phyloP scores from a whole-genome alignment of 1,140 invertebrate species.

The Habropoda laboriosa region DNA sequence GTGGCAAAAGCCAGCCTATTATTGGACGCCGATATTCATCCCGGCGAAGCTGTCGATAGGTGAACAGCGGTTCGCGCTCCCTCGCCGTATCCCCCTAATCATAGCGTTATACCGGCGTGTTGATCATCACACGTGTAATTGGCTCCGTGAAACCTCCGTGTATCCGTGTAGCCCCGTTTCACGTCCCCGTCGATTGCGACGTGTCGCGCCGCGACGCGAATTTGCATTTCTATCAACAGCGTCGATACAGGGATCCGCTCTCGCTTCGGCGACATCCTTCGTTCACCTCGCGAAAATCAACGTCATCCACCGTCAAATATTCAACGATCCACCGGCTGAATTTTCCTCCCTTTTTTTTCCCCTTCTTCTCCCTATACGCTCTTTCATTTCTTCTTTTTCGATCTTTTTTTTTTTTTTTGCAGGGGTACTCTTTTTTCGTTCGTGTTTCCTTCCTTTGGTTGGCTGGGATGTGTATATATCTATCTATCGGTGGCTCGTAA shows the following conservation, averaged over 20 bases:
- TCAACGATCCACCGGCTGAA: background rate
- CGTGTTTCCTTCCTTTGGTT: too few species aligned
- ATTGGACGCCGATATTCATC: constrained; percentile 57
- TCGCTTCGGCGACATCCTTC: background rate
- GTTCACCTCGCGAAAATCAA: background rate
- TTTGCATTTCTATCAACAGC: constrained; percentile 60
- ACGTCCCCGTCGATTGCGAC: constrained; percentile 42
- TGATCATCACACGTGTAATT: constrained; percentile 68
- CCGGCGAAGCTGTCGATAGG: constrained; percentile 54
- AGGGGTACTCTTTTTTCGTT: background rate
- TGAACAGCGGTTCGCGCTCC: constrained; percentile 18
- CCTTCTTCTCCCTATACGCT: too few species aligned
- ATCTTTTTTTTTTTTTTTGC: background rate
- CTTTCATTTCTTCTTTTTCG: background rate
- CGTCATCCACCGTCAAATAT: background rate
- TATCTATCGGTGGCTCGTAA: constrained; percentile 1
- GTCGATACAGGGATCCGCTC: background rate
- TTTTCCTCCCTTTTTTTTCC: background rate
- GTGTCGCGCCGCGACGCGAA: constrained; percentile 48
- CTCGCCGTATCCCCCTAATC: constrained; percentile 54
- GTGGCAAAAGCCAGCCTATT: constrained; percentile 46
- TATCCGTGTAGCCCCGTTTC: constrained; percentile 46
- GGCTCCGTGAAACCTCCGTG: constrained; percentile 48
- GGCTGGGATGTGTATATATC: too few species aligned
- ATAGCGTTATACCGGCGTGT: constrained; percentile 57